Evolutionary conservation across 1,140 invertebrate species (phyloP).

Genomic region (Brachionus manjavacas): DNA sequence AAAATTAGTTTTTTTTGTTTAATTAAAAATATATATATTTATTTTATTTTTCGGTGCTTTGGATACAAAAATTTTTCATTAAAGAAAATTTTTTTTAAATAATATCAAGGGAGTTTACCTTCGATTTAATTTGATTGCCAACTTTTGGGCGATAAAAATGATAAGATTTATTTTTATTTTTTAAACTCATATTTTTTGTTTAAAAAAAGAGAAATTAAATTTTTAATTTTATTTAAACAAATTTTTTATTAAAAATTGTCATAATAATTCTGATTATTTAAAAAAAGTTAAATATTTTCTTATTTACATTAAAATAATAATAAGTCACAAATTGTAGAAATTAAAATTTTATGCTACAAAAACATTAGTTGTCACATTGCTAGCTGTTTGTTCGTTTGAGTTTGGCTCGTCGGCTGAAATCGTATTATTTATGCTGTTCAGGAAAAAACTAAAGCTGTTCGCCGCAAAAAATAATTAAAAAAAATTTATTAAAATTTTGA

Average conservation of each 20-base stretch:
- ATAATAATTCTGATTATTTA: not conserved
- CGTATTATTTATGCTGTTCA: slow-evolving; percentile 22
- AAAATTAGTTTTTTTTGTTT: no score
- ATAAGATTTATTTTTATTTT: no score
- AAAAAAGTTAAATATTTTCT: not conserved
- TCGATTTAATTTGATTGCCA: no score
- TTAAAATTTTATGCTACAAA: not conserved
- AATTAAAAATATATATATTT: no score
- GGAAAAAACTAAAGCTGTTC: slow-evolving; percentile 31
- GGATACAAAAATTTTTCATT: no score
- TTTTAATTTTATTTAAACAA: not conserved
- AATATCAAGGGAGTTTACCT: no score
- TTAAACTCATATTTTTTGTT: no score
- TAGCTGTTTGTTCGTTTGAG: not conserved
- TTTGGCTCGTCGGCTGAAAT: not conserved
- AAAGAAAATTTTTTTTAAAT: no score
- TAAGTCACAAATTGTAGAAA: not conserved
- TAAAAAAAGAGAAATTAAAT: no score
- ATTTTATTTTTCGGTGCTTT: no score
- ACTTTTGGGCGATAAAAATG: no score
- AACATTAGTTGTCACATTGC: not conserved
- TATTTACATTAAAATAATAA: not conserved
- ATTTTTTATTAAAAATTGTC: not conserved
- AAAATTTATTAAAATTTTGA: slow-evolving; percentile 6
- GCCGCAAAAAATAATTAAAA: not conserved